Evolutionary conservation across 2,888 invertebrate genomes (phyloP).

Genomic region (Autographa gamma): DNA sequence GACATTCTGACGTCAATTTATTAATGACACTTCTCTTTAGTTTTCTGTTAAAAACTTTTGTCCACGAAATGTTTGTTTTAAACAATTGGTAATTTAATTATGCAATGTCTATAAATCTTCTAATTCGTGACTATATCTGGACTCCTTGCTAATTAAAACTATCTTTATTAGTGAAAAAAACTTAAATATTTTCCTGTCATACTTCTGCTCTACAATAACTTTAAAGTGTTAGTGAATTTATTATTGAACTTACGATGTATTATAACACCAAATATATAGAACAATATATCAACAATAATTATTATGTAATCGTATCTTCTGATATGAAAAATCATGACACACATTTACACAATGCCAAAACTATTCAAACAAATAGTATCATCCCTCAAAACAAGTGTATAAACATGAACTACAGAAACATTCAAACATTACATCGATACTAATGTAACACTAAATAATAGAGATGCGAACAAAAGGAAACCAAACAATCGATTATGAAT

Average conservation of each 20-base stretch:
- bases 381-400: background rate
- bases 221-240: no score
- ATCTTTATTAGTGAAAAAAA: no score
- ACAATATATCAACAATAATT: no score
- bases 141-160: no score
- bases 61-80: background rate
- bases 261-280: no score
- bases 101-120: no score
- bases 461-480: constrained; percentile 48
- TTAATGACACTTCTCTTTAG: background rate
- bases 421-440: constrained; percentile 31
- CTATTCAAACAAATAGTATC: background rate
- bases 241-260: no score
- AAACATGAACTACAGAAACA: constrained; percentile 12
- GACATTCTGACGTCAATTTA: constrained; percentile 21
- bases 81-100: no score
- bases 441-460: constrained; percentile 43
- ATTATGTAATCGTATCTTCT: background rate
- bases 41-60: background rate
- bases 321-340: background rate
- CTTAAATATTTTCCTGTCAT: no score
- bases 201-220: no score
- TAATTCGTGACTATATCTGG: no score
- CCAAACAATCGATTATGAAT: constrained; percentile 51
- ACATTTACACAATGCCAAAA: background rate